A percentile compares a stretch with the other conserved stretches of the same genome.
These are phyloP conservation scores for Folsomia manolachei DNA, from an alignment of 2,888 invertebrate species.

Conservation along the genomic window DNA sequence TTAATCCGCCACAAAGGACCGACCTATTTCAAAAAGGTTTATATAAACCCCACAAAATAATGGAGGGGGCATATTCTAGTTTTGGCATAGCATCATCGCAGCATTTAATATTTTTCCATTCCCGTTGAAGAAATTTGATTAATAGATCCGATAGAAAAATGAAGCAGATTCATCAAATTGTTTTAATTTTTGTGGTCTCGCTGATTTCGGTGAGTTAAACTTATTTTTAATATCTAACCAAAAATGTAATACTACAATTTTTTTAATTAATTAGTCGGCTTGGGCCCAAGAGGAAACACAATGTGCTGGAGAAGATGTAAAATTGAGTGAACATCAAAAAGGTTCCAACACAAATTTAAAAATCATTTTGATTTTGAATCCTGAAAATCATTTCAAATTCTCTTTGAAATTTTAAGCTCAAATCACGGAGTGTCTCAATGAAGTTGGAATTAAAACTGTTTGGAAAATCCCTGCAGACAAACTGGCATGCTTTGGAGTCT, in stretches of 20 bases:
- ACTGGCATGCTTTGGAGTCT: slow-evolving; percentile 43
- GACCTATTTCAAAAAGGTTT: background rate
- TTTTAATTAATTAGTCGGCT: no score
- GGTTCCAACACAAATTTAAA: no score
- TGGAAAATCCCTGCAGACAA: slow-evolving; percentile 44
- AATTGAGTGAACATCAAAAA: slow-evolving; percentile 21
- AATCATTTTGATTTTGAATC: no score
- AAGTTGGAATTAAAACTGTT: slow-evolving; percentile 38
- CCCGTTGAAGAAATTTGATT: no score
- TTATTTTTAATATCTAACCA: background rate
- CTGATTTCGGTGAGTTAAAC: background rate
- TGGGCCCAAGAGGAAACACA: slow-evolving; percentile 39
- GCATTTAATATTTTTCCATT: no score
- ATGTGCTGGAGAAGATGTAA: slow-evolving; percentile 39
- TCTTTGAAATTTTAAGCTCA: no score
- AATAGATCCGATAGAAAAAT: background rate
- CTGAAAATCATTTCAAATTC: no score
- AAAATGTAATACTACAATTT: no score
- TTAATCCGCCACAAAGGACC: background rate
- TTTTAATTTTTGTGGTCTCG: background rate
- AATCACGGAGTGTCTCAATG: slow-evolving; percentile 36
- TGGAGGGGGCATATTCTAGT: no score
- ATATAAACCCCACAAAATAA: background rate
- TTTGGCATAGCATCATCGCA: no score
- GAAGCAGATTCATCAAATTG: background rate